Conservation (phyloP, 2,797 vertebrate species). For the Brachyalestes nurse region DNA sequence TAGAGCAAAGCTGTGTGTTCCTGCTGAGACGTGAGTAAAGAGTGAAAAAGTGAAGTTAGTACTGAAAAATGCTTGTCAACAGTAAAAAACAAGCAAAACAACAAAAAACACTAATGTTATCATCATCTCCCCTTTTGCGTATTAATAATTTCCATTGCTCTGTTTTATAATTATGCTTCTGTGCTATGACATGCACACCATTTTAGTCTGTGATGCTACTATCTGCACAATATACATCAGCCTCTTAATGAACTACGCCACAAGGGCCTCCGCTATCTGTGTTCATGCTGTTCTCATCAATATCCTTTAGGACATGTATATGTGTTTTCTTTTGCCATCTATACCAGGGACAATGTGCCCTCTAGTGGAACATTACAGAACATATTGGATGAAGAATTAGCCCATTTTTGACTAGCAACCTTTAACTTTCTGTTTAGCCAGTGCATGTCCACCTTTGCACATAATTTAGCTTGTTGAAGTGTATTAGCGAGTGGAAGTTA, state of each 20-base stretch:
- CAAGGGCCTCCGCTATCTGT: not conserved
- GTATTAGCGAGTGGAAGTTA: not conserved
- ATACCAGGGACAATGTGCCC: slow-evolving; percentile 43
- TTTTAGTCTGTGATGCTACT: not conserved
- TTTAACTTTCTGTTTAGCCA: not conserved
- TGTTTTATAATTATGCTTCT: not conserved
- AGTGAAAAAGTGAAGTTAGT: too few relatives aligned
- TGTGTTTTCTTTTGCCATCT: not conserved
- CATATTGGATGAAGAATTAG: not conserved
- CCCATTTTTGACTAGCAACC: not conserved
- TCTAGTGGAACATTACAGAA: slow-evolving; percentile 42
- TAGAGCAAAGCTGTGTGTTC: too few relatives aligned
- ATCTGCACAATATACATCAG: not conserved
- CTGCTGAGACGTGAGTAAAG: too few relatives aligned
- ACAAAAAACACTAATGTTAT: not conserved
- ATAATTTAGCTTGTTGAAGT: not conserved
- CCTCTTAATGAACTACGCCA: not conserved
- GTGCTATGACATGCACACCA: not conserved
- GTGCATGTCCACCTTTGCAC: not conserved
- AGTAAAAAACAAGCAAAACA: not conserved
- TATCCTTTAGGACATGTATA: not conserved
- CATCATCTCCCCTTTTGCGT: not conserved
- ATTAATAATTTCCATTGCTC: too few relatives aligned
- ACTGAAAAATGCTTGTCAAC: too few relatives aligned
- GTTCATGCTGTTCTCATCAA: not conserved